Conservation (phyloP, 2,888 invertebrate species). For the Hymenopus coronatus region DNA sequence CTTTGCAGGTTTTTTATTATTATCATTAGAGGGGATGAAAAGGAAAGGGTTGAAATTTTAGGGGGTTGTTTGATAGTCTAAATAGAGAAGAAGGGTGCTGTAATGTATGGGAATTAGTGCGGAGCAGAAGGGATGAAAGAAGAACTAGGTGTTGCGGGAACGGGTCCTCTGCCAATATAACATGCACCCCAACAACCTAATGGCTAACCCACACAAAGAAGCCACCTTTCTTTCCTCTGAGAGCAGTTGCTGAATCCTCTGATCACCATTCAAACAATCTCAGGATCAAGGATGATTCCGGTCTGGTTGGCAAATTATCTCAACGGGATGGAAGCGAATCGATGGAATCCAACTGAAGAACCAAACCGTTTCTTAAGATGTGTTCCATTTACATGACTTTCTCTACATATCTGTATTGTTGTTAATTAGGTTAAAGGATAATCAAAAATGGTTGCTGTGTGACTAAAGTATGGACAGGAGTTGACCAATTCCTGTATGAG, state of each 20-base stretch:
- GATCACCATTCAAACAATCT: neutral
- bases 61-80: slow-evolving; percentile 20
- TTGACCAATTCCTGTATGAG: too few relatives aligned
- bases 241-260: neutral
- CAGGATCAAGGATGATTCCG: neutral
- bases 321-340: neutral
- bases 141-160: neutral
- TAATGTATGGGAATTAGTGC: slow-evolving; percentile 22
- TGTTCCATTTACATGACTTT: too few relatives aligned
- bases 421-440: too few relatives aligned
- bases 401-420: too few relatives aligned
- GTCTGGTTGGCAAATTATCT: neutral
- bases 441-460: too few relatives aligned
- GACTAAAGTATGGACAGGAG: too few relatives aligned
- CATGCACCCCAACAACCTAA: slow-evolving; percentile 9
- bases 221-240: neutral
- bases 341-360: neutral
- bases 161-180: neutral
- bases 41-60: slow-evolving; percentile 17
- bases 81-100: slow-evolving; percentile 17
- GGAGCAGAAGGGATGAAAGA: neutral
- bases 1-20: slow-evolving; percentile 3
- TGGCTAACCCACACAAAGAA: neutral
- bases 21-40: slow-evolving; percentile 5
- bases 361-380: neutral